These are phyloP conservation scores for Acanthurus lineatus DNA, from an alignment of 2,797 vertebrate species.

Conservation along the genomic window DNA sequence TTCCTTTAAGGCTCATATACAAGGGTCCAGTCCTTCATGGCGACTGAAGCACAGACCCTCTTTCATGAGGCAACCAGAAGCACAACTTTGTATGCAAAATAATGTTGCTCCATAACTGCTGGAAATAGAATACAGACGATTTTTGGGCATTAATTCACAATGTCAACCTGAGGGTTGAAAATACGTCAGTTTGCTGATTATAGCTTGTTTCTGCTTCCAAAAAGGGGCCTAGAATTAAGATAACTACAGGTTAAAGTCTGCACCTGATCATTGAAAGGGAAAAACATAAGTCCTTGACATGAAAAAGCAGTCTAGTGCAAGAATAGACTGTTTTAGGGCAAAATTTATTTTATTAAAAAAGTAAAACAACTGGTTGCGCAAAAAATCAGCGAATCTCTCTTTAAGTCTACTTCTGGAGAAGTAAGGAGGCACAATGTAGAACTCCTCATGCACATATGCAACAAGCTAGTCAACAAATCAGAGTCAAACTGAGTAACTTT, in stretches of 20 bases:
- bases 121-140: background rate
- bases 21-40: background rate
- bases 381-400: no score
- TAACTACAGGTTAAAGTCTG: background rate
- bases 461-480: conserved; percentile 34
- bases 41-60: background rate
- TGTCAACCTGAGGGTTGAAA: background rate
- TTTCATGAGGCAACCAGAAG: background rate
- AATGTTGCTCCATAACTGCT: background rate
- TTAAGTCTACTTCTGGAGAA: no score
- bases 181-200: background rate
- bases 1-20: background rate
- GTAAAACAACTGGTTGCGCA: background rate
- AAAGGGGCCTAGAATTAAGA: no score
- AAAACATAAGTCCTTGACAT: background rate
- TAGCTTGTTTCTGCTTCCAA: no score
- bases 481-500: conserved; percentile 21
- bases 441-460: no score
- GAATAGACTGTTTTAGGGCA: conserved; percentile 4
- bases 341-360: conserved; percentile 8
- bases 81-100: background rate
- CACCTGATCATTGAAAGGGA: background rate
- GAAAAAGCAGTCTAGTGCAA: background rate
- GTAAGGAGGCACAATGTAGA: no score
- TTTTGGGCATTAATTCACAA: background rate